Evolutionary conservation across 37 sponge, comb jelly and placozoan species (phyloP), one percentile per base, ranked within the genome.

Genomic region (Beroe ovata): DNA sequence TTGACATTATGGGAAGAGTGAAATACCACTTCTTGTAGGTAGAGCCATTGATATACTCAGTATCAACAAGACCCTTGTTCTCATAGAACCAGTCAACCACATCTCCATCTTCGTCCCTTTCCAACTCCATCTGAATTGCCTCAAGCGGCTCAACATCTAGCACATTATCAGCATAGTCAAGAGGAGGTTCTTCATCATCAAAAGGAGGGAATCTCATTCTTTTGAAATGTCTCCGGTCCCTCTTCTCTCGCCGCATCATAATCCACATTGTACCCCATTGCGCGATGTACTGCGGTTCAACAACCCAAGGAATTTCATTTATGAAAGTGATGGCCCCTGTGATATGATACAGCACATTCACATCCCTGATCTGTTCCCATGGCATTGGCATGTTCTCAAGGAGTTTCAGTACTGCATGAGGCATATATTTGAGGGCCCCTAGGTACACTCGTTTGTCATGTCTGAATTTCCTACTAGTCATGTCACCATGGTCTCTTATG

Each of bases 221-320:
- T 91, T 98, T 98, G 71, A 98, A 98, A 91, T 98, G 99, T 22
- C 99, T 90, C 8, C 99, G 89, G 92, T 98, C 99, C 35, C 99
- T 71, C 92, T 98, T 98, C 91, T 98, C 99, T 21, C 99, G 60
- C 30, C 99, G 42, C 99, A 98, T 98, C 99, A 98, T 98, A 88
- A 98, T 96, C 99, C 99, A 98, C 99, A 98, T 98, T 20, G 95
- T 95, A 39, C 99, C 99, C 99, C 99, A 98, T 91, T 98, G 99
- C 8, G 99, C 96, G 0, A 96, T 94, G 92, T 96, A 98, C 54
- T 96, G 60, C 0, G 99, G 99, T 89, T 98, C 99, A 0, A 93
- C 92, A 21, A 95, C 96, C 96, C 96, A 98, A 20, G 99, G 99
- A 22, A 98, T 98, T 90, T 98, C 99, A 59, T 98, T 98, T 33